Evolutionary conservation across 1,140 invertebrate species (phyloP), one percentile per base, ranked within the genome.

Genomic region (Drosophila asahinai): DNA sequence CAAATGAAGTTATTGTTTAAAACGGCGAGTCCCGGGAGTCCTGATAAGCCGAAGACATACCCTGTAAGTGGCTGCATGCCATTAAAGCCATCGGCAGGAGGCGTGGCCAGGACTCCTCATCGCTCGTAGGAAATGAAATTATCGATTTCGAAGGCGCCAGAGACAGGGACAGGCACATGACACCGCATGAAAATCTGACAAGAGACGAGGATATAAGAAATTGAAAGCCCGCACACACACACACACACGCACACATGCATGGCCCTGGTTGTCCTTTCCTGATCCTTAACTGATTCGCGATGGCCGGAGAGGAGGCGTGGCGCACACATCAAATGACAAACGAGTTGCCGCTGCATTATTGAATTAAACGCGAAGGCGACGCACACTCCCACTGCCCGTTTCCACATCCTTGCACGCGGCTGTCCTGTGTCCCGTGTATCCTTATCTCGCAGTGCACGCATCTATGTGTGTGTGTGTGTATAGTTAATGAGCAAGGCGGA

Each of bases 141-240:
- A 86, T 87, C 68, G 80, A 80, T 82, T 55, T 63, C 65, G 33
- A 11, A 9, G 33, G 33, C 30, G 38, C 3, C 38, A 14, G 5
- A 17, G 25, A 30, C 0, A 8, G 14, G 17, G n/a, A 67, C 49
- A 71, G n/a, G 52, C 42, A 86, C 81, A 86, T 86, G 73, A 84
- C 81, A 66, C 66, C 80, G 78, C 71, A 82, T 68, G 83, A 86
- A 86, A 86, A 86, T 82, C 80, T 82, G 83, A 86, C 83, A 80
- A 82, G 47, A 64, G 75, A 78, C 75, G 65, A 68, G 71, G 25
- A 77, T 77, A 76, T 77, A 77, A 83, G 71, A 80, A 86, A 80
- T 80, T 83, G 80, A 89, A 87, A 66, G 76, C 59, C 73, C 77
- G 81, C 72, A 25, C 17, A 27, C 54, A 48, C 54, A 67, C 62